phyloP scores from a whole-genome alignment of 2,113 vertebrate species.

The Sinocyclocheilus maitianheensis region DNA sequence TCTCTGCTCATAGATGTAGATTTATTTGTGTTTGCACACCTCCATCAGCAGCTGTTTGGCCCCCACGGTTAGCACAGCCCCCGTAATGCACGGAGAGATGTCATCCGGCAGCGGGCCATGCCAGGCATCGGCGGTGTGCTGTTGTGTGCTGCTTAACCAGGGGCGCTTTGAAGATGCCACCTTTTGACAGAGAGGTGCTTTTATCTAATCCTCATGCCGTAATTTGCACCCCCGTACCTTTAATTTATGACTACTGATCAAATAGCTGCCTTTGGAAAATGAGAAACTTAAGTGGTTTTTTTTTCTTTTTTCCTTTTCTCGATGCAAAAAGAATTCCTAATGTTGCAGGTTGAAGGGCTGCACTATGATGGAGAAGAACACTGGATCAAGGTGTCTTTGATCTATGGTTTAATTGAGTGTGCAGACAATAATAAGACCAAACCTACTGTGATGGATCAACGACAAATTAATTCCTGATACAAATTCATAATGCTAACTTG shows the following conservation, averaged over 20 bases:
- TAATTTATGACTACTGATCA: constrained; percentile 82
- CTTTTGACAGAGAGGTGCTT: constrained; percentile 75
- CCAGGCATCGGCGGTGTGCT: constrained; percentile 69
- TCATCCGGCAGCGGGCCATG: constrained; percentile 73
- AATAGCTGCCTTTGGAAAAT: constrained; percentile 77
- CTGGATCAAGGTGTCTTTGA: constrained; percentile 62
- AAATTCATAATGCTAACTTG: neutral
- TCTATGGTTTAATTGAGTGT: constrained; percentile 56
- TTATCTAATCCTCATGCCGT: constrained; percentile 77
- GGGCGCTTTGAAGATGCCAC: constrained; percentile 69
- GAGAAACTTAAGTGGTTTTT: constrained; percentile 51
- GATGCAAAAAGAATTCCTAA: constrained; percentile 80
- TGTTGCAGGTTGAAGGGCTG: constrained; percentile 68
- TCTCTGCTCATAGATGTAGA: constrained; percentile 64
- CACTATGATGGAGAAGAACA: constrained; percentile 49
- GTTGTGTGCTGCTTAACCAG: constrained; percentile 64
- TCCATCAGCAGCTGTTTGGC: constrained; percentile 69
- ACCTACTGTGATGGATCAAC: constrained; percentile 8
- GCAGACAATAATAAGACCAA: constrained; percentile 36
- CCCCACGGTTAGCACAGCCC: constrained; percentile 71
- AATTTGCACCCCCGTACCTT: constrained; percentile 76
- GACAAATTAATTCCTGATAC: constrained; percentile 9
- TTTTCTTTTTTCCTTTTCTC: constrained; percentile 40
- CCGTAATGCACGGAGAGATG: constrained; percentile 74
- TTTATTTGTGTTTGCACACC: constrained; percentile 63